Conservation (phyloP, 1,140 invertebrate genomes). For the Spodoptera frugiperda region DNA sequence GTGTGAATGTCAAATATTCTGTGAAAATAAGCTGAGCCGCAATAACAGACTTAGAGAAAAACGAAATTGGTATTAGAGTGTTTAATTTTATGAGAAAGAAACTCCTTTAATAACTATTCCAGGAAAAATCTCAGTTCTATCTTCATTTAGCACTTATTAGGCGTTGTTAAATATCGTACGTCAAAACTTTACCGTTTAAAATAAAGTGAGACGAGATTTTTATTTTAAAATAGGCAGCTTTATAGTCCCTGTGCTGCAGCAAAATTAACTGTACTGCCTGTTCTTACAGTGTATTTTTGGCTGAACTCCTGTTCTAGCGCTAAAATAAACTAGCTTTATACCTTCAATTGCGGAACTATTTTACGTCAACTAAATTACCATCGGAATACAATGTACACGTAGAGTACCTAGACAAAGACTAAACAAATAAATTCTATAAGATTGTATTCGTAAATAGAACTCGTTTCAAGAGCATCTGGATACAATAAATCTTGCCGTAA, state of each 20-base stretch:
- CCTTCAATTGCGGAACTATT: background rate
- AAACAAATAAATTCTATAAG: slow-evolving; percentile 13
- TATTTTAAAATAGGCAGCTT: background rate
- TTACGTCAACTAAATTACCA: too few species aligned
- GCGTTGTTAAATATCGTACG: background rate
- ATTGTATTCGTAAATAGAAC: slow-evolving; percentile 27
- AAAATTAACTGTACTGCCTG: background rate
- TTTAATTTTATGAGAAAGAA: background rate
- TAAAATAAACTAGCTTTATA: background rate
- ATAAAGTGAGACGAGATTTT: background rate
- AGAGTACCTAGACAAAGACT: background rate
- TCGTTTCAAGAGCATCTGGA: slow-evolving; percentile 23
- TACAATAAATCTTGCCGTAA: slow-evolving; percentile 25
- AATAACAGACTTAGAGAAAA: background rate
- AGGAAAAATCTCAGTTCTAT: background rate
- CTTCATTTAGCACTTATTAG: slow-evolving; percentile 1
- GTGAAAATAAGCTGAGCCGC: too few species aligned
- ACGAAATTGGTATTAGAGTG: background rate
- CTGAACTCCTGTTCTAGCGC: too few species aligned
- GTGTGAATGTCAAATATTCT: too few species aligned
- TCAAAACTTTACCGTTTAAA: background rate
- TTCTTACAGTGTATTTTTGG: background rate
- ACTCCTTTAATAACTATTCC: background rate
- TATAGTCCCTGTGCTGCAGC: background rate
- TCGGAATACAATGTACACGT: background rate